Base-by-base conservation (phyloP, 2,888 invertebrate genomes). In the Dasysyrphus tricinctus region DNA sequence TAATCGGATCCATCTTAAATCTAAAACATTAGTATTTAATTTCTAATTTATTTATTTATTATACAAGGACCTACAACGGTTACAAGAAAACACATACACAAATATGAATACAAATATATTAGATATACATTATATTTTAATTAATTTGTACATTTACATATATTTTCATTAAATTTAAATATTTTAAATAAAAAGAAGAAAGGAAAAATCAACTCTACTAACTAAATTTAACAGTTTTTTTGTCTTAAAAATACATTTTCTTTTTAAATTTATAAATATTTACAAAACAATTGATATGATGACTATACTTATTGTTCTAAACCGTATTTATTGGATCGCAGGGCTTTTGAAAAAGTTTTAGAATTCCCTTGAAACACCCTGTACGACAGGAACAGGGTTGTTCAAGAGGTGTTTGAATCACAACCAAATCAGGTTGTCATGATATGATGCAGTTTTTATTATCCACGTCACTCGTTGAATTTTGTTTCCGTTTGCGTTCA, bases 371-470 rank as follows among this genome's bases (percentile, higher is more conserved):
- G 63, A 87, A 87, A 49, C 87, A 87, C 29, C 87, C 87, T 9
- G 73, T 67, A 3, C 78, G 86, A 51, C 81, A 86, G 12, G 72
- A 74, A 54, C 78, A 75, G n/a, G 56, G 82, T 42, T 75, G 78
- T 7, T 82, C 86, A 24, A 70, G 37, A 24, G 90, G 90, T 44
- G 90, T 90, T 88, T 90, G 24, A 24, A 3, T 24, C 3, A 24
- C 90, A 29, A 91, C 90, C 19, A 7, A n/a, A 57, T 90, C 90
- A 90, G 91, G 91, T 90, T 91, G 92, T 97, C 96, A 97, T 93
- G 97, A 97, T 91, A 97, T 95, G 88, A 96, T 95, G 92, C 97
- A 97, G 92, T 96, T 97, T 90, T 97, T 97, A 90, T 96, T 95
- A 89, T 95, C 95, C 9, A 88, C 73, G 80, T 89, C 88, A 89